These are phyloP conservation scores for Ciconia nigra DNA, from an alignment of 2,797 vertebrate genomes.

Conservation along the genomic window DNA sequence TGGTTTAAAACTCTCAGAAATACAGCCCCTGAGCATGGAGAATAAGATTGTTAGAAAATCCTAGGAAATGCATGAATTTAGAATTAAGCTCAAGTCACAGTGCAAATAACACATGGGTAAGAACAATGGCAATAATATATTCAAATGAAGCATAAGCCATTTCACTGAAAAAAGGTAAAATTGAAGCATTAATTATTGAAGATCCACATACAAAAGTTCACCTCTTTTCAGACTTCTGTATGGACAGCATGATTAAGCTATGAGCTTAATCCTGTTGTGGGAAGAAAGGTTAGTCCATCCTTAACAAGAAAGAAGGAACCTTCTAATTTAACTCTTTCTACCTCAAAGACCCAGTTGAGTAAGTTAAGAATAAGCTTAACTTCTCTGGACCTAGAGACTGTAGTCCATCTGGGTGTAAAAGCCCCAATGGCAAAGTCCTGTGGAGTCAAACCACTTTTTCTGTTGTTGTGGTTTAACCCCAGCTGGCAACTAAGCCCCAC, in stretches of 20 bases:
- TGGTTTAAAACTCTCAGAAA: not conserved
- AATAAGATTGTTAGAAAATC: not conserved
- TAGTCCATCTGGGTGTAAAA: not conserved
- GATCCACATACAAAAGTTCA: not conserved
- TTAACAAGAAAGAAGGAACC: not conserved
- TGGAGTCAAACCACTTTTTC: not conserved
- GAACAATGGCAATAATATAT: not conserved
- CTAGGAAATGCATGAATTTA: not conserved
- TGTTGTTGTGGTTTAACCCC: not conserved
- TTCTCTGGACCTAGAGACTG: not conserved
- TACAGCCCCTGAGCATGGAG: not conserved
- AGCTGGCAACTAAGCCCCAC: too few species aligned
- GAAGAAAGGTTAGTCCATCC: not conserved
- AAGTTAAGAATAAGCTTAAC: not conserved
- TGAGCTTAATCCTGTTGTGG: not conserved
- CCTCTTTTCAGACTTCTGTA: not conserved
- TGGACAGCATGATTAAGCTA: not conserved
- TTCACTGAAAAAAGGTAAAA: not conserved
- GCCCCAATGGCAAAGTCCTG: not conserved
- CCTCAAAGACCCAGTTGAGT: not conserved
- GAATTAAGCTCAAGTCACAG: not conserved
- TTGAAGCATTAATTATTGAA: constrained; percentile 27
- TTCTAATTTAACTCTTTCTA: not conserved
- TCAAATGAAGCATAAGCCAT: not conserved
- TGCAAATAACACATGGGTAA: not conserved